Evolutionary conservation across 2,888 invertebrate genomes (phyloP), one percentile per base, ranked within the genome.

Genomic region (Hemicrepidius hirtus): DNA sequence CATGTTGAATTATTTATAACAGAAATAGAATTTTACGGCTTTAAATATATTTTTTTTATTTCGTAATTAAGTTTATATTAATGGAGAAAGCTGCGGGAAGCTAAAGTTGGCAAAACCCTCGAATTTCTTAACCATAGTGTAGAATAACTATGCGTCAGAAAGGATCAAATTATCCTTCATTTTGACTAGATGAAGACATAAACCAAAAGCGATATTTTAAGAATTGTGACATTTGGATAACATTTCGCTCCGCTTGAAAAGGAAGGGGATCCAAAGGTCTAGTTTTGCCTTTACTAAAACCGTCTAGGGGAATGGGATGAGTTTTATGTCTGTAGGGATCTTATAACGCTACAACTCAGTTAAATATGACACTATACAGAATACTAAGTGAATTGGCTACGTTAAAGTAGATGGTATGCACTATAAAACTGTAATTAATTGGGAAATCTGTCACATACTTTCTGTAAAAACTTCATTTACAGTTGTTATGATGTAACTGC

Each of bases 191-290:
- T 79, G 76, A 78, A 79, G 78, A 79, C 79, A 78, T 79, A 78
- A 79, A 79, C 76, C 75, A 62, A 60, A 66, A 72, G 77, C 77
- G 68, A 78, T 79, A 79, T 77, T 77, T 79, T 75, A 77, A 77
- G 75, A 77, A 75, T 77, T 77, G 72, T 79, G 78, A 79, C 79
- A 78, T 79, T 79, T 77, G 77, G 78, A 79, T 79, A 77, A 71
- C 76, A 76, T 79, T 78, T 76, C 75, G 73, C 64, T 70, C 65
- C 62, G 57, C 32, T 68, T 55, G 46, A 68, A 74, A 71, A 68
- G 68, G 71, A 71, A 70, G 74, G 69, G 73, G 69, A 60, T 53
- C 53, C 18, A 68, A 74, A 74, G 71, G 69, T 67, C 68, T 53
- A 32, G 35, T 49, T 67, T 59, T 67, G 57, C 20, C 69, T 63